Conservation (phyloP, 2,797 vertebrate genomes). For the Chelonia mydas region DNA sequence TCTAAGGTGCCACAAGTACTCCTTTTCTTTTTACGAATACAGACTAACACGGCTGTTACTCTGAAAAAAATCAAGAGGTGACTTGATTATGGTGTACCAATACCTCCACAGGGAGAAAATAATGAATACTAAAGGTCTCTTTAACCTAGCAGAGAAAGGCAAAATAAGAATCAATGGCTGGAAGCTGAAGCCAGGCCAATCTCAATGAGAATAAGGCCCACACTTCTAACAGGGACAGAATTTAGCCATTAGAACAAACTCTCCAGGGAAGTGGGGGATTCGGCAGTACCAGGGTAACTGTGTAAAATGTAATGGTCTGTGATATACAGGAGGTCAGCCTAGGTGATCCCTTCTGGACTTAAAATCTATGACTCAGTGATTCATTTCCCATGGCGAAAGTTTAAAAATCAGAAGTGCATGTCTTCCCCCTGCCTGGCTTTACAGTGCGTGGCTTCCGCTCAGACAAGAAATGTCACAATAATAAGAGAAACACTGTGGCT, state of each 20-base stretch:
- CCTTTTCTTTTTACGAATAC: too few relatives aligned
- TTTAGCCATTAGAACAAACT: background rate
- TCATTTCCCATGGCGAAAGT: background rate
- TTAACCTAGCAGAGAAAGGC: background rate
- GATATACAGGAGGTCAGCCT: background rate
- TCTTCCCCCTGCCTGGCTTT: background rate
- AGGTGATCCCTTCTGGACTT: accelerated
- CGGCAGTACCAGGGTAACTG: accelerated
- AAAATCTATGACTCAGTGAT: background rate
- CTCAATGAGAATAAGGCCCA: background rate
- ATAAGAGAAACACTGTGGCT: background rate
- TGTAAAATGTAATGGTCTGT: background rate
- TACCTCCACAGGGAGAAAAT: background rate
- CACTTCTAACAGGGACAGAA: background rate
- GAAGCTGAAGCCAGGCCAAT: background rate
- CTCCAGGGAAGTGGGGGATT: background rate
- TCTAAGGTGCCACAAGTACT: too few relatives aligned
- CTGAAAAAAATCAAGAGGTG: background rate
- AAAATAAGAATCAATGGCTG: background rate
- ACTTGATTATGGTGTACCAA: background rate
- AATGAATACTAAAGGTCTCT: background rate
- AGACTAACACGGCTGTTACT: too few relatives aligned
- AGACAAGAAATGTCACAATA: background rate
- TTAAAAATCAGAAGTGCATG: background rate
- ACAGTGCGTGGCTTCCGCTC: background rate